A percentile compares a stretch with the other conserved stretches of the same genome.
Evolutionary conservation across 2,113 vertebrate genomes (phyloP).

Genomic region (Archilochus colubris): DNA sequence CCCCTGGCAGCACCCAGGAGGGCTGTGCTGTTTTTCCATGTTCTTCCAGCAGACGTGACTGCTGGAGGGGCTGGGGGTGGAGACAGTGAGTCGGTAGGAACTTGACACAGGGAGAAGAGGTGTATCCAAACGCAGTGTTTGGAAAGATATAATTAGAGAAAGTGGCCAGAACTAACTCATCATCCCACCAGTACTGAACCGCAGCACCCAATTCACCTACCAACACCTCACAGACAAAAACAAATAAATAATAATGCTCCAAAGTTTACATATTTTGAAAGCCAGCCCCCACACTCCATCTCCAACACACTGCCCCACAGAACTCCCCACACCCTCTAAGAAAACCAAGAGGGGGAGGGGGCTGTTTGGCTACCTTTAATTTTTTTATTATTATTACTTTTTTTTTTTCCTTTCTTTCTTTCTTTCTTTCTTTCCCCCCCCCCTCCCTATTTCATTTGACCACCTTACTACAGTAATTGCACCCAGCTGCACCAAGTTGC

Average conservation of each 20-base stretch:
- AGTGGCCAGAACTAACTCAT: slow-evolving; percentile 30
- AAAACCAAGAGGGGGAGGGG: slow-evolving; percentile 3
- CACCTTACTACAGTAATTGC: slow-evolving; percentile 66
- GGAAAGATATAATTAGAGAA: background rate
- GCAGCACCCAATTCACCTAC: background rate
- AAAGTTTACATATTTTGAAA: background rate
- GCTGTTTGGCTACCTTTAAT: background rate
- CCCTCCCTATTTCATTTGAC: background rate
- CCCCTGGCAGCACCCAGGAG: background rate
- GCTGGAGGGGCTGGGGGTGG: background rate
- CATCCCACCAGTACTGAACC: background rate
- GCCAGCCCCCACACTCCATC: background rate
- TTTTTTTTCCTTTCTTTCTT: background rate
- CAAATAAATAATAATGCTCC: background rate
- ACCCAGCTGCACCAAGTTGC: slow-evolving; percentile 70
- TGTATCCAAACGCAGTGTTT: background rate
- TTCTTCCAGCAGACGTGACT: background rate
- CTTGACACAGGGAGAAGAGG: background rate
- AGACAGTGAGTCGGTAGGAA: background rate
- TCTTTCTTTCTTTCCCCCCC: background rate
- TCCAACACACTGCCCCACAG: background rate
- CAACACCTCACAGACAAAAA: background rate
- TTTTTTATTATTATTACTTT: background rate
- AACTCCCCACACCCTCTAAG: slow-evolving; percentile 10
- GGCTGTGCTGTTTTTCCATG: rapidly evolving